Base-by-base conservation (phyloP, 1,140 invertebrate species). In the Parasteatoda tepidariorum region DNA sequence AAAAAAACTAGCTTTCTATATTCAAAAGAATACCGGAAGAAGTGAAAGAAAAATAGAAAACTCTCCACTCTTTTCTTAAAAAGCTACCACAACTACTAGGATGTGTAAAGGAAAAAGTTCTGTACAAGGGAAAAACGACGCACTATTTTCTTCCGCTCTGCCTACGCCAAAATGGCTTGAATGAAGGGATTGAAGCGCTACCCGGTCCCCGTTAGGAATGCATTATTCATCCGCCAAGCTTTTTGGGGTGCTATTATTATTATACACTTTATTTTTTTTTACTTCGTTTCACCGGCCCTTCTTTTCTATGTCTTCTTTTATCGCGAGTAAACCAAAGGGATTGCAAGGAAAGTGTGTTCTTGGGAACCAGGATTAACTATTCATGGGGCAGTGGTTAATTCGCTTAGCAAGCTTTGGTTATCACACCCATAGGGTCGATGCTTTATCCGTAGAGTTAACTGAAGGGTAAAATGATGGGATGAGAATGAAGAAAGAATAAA, bases 211-310 rank as follows among this genome's bases (percentile, higher is more conserved):
- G 74, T 78, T 78, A 78, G 61, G 61, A 54, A 78, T 78, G 74
- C 74, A 78, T 78, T 78, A 78, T 78, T 78, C 74, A 78, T 78
- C 61, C 74, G 59, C 33, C 70, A 22, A 31, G 55, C 71, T 74
- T 78, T 78, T 26, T 22, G 74, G 38, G 68, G 22, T 22, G 1
- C 6, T 57, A 30, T 66, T 66, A 78, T 78, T 74, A 74, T 74
- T 70, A 70, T 48, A 26, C n/a, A n/a, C n/a, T 11, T 4, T 73
- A 31, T 68, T 68, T 68, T 68, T 68, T 13, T n/a, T n/a, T 24
- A n/a, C 18, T 24, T 13, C 24, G 48, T 68, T 38, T 68, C 22
- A 55, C 28, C 18, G 30, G 13, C n/a, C 30, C 9, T 67, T 31
- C 4, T 67, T 15, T 67, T 67, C 33, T 31, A 34, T 33, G 28